These are phyloP conservation scores for Australoheros facetus DNA, from an alignment of 2,797 vertebrate genomes.

Conservation along the genomic window DNA sequence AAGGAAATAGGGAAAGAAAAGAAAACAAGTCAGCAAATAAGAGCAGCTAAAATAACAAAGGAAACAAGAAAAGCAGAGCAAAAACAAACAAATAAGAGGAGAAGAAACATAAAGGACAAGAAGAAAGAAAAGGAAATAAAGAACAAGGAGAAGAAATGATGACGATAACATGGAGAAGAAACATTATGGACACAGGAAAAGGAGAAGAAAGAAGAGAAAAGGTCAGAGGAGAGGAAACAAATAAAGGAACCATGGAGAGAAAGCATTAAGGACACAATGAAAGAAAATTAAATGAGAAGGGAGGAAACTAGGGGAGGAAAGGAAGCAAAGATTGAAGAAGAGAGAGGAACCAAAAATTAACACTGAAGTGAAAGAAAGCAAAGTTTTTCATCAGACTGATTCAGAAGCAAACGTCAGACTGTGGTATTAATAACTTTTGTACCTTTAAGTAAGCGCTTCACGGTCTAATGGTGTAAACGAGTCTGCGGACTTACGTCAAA, in stretches of 20 bases:
- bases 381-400: background rate
- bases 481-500: conserved; percentile 69
- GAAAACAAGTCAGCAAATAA: too few species aligned
- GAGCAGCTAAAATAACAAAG: background rate
- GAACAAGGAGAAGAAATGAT: background rate
- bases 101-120: too few species aligned
- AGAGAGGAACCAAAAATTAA: background rate
- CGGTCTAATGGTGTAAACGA: background rate
- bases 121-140: background rate
- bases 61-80: background rate
- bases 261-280: background rate
- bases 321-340: background rate
- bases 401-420: background rate
- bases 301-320: background rate
- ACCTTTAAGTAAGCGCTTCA: too few species aligned
- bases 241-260: background rate
- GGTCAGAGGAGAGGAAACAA: background rate
- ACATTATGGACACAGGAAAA: background rate
- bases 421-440: background rate
- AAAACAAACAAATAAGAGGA: too few species aligned
- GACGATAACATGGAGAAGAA: background rate
- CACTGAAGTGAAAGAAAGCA: background rate
- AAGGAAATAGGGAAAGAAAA: background rate
- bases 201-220: background rate
- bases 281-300: background rate